These are phyloP conservation scores for Rhizomys pruinosus DNA, from an alignment of 2,113 vertebrate genomes.

Conservation along the genomic window DNA sequence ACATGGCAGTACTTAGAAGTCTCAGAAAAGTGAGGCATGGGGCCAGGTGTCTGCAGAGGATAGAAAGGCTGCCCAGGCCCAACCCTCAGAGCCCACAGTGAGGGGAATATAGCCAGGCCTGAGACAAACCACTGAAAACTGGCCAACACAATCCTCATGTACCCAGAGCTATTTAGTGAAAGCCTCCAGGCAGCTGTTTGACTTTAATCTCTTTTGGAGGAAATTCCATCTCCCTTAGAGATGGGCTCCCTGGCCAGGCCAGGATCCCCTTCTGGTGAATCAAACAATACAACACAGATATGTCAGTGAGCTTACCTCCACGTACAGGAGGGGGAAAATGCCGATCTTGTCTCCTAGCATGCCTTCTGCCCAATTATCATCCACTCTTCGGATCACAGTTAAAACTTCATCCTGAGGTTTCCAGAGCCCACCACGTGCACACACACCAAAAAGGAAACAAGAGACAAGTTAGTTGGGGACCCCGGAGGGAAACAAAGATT, in stretches of 20 bases:
- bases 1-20: neutral
- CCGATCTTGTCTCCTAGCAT: slow-evolving; percentile 99
- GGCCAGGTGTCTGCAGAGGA: neutral
- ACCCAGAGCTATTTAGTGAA: neutral
- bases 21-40: neutral
- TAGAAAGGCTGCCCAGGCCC: neutral
- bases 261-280: neutral
- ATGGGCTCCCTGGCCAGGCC: neutral
- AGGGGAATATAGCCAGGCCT: neutral
- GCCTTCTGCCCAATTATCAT: slow-evolving; percentile 99
- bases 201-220: neutral
- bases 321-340: slow-evolving; percentile 98
- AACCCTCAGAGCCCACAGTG: too few species aligned
- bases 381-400: slow-evolving; percentile 98
- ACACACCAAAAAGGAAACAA: neutral
- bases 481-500: neutral
- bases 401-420: slow-evolving; percentile 95
- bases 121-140: too few species aligned
- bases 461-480: slow-evolving; percentile 11
- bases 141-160: neutral
- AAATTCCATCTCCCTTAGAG: neutral
- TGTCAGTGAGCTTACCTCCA: slow-evolving; percentile 89
- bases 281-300: fast-evolving
- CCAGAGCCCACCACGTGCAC: neutral
- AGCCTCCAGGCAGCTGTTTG: neutral